A percentile compares a stretch with the other conserved stretches of the same genome.
These are phyloP conservation scores for Zaprionus nigranus DNA, from an alignment of 1,140 invertebrate species.

Conservation along the genomic window DNA sequence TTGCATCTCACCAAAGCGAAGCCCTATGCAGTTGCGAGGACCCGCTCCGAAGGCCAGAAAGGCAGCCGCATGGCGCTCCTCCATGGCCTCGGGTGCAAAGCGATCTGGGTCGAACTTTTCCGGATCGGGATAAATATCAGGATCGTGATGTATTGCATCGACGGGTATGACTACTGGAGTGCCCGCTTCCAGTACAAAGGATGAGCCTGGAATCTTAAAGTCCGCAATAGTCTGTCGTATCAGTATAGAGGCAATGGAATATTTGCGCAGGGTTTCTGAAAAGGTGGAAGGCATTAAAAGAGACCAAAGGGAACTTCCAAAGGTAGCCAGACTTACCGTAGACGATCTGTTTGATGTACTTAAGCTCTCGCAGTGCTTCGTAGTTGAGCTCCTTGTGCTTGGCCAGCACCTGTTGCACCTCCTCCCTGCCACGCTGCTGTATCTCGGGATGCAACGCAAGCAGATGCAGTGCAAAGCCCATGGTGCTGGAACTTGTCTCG, in stretches of 20 bases:
- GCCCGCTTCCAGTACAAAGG: constrained; percentile 82
- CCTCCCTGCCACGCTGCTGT: constrained; percentile 85
- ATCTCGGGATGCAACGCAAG: constrained; percentile 84
- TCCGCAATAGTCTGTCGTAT: constrained; percentile 59
- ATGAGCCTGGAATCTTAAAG: constrained; percentile 77
- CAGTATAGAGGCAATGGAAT: constrained; percentile 78
- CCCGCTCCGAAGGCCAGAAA: constrained; percentile 90
- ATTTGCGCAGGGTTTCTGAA: constrained; percentile 85
- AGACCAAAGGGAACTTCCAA: not conserved
- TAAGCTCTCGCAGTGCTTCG: constrained; percentile 86
- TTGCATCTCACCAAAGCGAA: constrained; percentile 70
- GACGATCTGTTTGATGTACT: constrained; percentile 86
- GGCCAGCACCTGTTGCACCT: constrained; percentile 84
- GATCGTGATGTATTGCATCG: constrained; percentile 86
- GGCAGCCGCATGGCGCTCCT: constrained; percentile 85
- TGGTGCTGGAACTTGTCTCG: constrained; percentile 85
- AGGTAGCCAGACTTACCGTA: constrained; percentile 71
- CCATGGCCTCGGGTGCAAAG: constrained; percentile 85
- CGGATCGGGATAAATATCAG: constrained; percentile 86
- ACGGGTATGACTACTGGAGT: constrained; percentile 85
- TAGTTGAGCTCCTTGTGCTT: constrained; percentile 86
- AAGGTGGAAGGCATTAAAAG: not conserved
- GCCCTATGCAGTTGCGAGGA: constrained; percentile 87
- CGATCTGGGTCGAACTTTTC: constrained; percentile 87
- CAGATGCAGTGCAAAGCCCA: constrained; percentile 85